Conservation (phyloP, 2,113 vertebrate genomes). For the Gulo gulo region DNA sequence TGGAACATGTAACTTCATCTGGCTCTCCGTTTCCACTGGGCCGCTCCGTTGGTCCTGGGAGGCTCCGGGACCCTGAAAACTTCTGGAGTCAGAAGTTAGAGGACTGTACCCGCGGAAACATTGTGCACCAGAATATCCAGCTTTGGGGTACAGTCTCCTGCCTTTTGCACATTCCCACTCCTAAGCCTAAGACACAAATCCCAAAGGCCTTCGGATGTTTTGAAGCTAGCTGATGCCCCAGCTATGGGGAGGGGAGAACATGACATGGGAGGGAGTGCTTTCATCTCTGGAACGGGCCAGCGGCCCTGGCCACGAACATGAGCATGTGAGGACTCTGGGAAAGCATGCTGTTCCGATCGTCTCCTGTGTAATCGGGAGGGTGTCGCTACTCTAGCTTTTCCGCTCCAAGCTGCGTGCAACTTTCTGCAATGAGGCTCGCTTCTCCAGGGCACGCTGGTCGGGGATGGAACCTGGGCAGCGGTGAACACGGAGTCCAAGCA, state of each 20-base stretch:
- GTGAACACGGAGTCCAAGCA: rapidly evolving
- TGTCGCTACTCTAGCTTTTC: background rate
- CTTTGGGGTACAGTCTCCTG: background rate
- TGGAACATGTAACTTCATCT: background rate
- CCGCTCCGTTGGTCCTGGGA: too few species aligned
- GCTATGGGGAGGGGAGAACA: background rate
- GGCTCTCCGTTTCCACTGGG: background rate
- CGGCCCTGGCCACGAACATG: rapidly evolving
- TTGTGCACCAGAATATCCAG: too few species aligned
- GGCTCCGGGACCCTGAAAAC: background rate
- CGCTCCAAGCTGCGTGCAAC: background rate
- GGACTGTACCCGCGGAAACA: background rate
- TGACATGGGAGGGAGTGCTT: too few species aligned
- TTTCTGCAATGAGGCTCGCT: background rate
- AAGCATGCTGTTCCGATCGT: rapidly evolving
- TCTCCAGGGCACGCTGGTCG: background rate
- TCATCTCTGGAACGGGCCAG: rapidly evolving
- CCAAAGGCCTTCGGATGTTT: background rate
- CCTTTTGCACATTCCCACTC: background rate
- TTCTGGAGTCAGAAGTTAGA: background rate
- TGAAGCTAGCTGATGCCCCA: background rate
- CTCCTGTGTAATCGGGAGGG: rapidly evolving
- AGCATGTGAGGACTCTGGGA: rapidly evolving
- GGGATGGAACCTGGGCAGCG: background rate
- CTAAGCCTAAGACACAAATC: background rate